These are phyloP conservation scores for Dicyrtoma fusca DNA, from an alignment of 2,888 invertebrate genomes.

Conservation along the genomic window DNA sequence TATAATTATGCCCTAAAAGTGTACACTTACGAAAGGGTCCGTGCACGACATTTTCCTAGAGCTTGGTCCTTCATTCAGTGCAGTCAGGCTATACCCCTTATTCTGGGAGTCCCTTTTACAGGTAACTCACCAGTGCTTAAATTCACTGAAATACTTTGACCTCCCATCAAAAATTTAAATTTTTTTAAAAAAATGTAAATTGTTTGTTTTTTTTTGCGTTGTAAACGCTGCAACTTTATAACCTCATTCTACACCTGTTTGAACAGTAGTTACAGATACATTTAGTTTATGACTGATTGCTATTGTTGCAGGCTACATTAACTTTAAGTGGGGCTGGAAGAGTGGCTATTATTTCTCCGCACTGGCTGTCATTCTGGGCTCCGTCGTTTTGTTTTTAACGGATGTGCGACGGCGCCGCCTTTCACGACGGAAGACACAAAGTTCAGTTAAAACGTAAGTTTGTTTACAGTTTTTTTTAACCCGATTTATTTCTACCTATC, in stretches of 20 bases:
- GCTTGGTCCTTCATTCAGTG: constrained; percentile 89
- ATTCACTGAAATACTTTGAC: too few species aligned
- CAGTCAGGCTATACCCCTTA: constrained; percentile 81
- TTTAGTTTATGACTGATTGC: not conserved
- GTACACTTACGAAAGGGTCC: constrained; percentile 84
- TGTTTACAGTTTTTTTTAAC: not conserved
- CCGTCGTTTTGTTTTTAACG: constrained; percentile 77
- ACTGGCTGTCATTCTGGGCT: constrained; percentile 75
- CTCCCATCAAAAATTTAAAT: not conserved
- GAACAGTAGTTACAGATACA: too few species aligned
- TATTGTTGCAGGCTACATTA: constrained; percentile 37
- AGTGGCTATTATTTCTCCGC: constrained; percentile 84
- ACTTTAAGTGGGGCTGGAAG: constrained; percentile 65
- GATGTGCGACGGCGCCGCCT: constrained; percentile 72
- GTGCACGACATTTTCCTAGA: constrained; percentile 81
- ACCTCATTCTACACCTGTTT: too few species aligned
- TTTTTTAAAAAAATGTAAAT: not conserved
- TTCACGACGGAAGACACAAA: constrained; percentile 52
- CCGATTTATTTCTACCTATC: not conserved
- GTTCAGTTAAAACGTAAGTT: constrained; percentile 55
- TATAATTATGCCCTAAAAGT: constrained; percentile 87
- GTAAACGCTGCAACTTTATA: not conserved
- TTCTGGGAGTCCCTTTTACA: constrained; percentile 80
- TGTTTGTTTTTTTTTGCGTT: not conserved
- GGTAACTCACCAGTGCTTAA: constrained; percentile 62